A percentile compares a stretch with the other conserved stretches of the same genome.
Evolutionary conservation across 2,113 vertebrate species (phyloP).

Genomic region (Sinocyclocheilus anshuiensis): DNA sequence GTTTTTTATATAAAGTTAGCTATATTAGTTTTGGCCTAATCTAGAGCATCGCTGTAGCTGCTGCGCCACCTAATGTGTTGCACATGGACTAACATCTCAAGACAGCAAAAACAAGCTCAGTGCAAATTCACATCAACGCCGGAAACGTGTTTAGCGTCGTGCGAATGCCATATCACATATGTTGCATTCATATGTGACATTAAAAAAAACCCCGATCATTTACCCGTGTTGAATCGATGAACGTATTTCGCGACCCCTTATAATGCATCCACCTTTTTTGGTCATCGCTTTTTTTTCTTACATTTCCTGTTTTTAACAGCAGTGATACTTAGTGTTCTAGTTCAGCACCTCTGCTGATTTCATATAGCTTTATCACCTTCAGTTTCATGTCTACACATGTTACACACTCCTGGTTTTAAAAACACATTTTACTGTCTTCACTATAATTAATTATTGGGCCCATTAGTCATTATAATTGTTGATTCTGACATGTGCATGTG

Average conservation of each 20-base stretch:
- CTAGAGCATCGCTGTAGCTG: not conserved
- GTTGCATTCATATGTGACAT: not conserved
- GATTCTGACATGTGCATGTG: conserved; percentile 5
- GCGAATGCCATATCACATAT: not conserved
- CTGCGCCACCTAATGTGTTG: conserved; percentile 28
- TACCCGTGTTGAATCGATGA: not conserved
- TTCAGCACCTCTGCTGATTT: not conserved
- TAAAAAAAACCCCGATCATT: not conserved
- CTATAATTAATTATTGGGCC: conserved; percentile 28
- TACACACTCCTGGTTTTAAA: conserved; percentile 15
- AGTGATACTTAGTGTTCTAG: not conserved
- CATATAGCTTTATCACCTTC: conserved; percentile 18
- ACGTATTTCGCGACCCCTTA: not conserved
- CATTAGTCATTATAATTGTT: conserved; percentile 27
- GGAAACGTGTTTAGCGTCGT: conserved; percentile 35
- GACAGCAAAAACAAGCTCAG: conserved; percentile 26
- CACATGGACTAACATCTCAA: conserved; percentile 24
- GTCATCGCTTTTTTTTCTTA: not conserved
- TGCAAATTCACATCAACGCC: conserved; percentile 32
- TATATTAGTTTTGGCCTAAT: not conserved
- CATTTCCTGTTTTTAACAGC: conserved; percentile 30
- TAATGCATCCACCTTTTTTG: not conserved
- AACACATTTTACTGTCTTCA: not conserved
- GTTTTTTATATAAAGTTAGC: not conserved
- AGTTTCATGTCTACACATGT: conserved; percentile 10